A percentile compares a stretch with the other conserved stretches of the same genome.
Conservation (phyloP, 2,888 invertebrate species). For the Parnassius glacialis region DNA sequence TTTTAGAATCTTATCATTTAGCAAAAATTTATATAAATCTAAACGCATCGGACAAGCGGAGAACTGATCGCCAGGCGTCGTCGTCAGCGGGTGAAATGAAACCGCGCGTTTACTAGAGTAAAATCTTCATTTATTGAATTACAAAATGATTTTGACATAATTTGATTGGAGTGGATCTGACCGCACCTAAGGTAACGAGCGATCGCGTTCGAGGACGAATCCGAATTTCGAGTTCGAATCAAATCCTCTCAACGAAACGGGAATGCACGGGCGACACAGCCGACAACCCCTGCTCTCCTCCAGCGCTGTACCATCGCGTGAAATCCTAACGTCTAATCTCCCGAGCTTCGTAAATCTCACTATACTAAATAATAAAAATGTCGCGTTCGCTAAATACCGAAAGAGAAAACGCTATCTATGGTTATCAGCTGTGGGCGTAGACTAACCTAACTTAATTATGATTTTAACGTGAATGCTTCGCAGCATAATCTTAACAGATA, state of each 20-base stretch:
- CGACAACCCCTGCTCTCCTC: constrained; percentile 3
- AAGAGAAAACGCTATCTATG: not conserved
- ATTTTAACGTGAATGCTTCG: not conserved
- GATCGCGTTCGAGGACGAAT: constrained; percentile 40
- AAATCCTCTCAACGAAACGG: not conserved
- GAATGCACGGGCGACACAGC: constrained; percentile 26
- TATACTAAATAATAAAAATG: too few relatives aligned
- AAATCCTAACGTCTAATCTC: not conserved
- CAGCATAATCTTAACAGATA: not conserved
- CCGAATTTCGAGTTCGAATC: not conserved
- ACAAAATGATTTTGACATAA: constrained; percentile 28
- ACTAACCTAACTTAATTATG: constrained; percentile 1
- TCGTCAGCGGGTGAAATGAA: constrained; percentile 50
- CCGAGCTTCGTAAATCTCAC: not conserved
- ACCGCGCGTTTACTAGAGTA: constrained; percentile 46
- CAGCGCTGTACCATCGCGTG: not conserved
- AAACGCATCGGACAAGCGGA: constrained; percentile 18
- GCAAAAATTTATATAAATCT: constrained; percentile 36
- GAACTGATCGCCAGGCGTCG: constrained; percentile 21
- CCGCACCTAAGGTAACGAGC: constrained; percentile 34
- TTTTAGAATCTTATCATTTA: constrained; percentile 34
- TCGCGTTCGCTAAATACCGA: not conserved
- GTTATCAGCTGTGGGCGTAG: constrained; percentile 1
- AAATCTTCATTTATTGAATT: constrained; percentile 54
- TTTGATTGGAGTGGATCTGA: constrained; percentile 6